Evolutionary conservation across 92 coral and sea anemone species (phyloP).

Genomic region (Epizoanthus illoricatus): DNA sequence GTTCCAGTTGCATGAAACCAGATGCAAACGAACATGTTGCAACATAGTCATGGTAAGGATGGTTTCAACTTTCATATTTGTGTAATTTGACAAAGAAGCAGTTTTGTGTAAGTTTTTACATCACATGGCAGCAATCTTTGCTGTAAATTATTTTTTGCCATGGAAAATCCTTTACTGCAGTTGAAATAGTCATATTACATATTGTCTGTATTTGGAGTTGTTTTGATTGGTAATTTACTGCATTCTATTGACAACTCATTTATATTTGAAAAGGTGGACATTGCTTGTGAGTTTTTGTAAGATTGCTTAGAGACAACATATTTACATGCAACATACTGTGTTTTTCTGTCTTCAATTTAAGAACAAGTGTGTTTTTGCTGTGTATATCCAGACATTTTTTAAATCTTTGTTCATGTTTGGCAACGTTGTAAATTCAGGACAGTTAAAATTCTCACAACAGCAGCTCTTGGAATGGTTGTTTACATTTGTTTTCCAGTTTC

Average conservation of each 20-base stretch:
- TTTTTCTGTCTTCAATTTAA: not conserved
- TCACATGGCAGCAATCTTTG: not conserved
- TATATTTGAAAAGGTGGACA: not conserved
- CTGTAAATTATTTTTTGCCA: not conserved
- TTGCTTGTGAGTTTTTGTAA: slow-evolving; percentile 1
- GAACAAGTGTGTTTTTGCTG: not conserved
- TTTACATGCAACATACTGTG: not conserved
- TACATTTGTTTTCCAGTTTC: slow-evolving; percentile 23
- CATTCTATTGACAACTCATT: not conserved
- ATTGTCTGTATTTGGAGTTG: not conserved
- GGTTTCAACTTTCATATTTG: slow-evolving; percentile 14
- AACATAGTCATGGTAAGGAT: not conserved
- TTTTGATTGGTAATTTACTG: not conserved
- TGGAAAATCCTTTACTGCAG: not conserved
- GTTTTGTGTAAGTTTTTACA: slow-evolving; percentile 4
- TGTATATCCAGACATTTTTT: not conserved
- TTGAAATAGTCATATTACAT: not conserved
- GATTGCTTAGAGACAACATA: slow-evolving; percentile 10
- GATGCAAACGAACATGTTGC: slow-evolving; percentile 24
- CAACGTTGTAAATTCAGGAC: not conserved
- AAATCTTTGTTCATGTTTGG: not conserved
- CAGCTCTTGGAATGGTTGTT: not conserved
- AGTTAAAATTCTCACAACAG: not conserved
- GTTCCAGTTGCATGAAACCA: not conserved
- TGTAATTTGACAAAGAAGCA: slow-evolving; percentile 14